phyloP scores from a whole-genome alignment of 2,113 vertebrate species.

The Andinoacara biseriatus region DNA sequence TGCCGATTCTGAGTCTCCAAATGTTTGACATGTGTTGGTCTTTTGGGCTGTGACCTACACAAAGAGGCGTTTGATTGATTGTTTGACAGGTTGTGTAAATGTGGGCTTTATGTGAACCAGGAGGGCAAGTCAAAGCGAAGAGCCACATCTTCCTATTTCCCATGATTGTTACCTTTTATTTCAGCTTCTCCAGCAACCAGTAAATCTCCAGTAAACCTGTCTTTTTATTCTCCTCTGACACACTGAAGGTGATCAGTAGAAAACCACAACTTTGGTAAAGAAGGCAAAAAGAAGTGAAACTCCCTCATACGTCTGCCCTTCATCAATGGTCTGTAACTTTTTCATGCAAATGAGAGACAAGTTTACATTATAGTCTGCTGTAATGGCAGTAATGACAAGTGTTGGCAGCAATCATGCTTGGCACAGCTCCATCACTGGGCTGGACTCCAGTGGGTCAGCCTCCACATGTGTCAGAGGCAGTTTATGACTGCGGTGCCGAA shows the following conservation, averaged over 20 bases:
- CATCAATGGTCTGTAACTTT: constrained; percentile 16
- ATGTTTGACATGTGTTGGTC: constrained; percentile 14
- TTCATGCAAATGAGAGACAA: constrained; percentile 31
- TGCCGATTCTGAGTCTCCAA: background rate
- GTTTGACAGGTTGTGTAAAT: constrained; percentile 11
- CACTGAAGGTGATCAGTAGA: background rate
- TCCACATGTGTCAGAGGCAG: constrained; percentile 64
- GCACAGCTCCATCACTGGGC: constrained; percentile 50
- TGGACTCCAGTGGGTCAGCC: constrained; percentile 55
- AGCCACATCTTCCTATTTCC: constrained; percentile 22
- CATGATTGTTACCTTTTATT: constrained; percentile 17
- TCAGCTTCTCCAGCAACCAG: background rate
- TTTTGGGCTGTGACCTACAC: constrained; percentile 17
- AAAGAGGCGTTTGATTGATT: constrained; percentile 11
- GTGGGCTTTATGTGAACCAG: constrained; percentile 14
- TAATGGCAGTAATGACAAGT: constrained; percentile 50
- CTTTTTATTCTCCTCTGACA: background rate
- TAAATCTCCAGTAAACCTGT: too few relatives aligned
- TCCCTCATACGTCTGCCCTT: background rate
- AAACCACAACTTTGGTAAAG: background rate
- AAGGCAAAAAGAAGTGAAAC: background rate
- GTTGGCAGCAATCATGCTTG: constrained; percentile 41
- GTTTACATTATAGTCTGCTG: constrained; percentile 44
- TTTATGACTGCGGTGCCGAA: constrained; percentile 47
- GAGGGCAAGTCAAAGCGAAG: background rate